Conservation (phyloP, 2,888 invertebrate species). For the Tetragonisca angustula region DNA sequence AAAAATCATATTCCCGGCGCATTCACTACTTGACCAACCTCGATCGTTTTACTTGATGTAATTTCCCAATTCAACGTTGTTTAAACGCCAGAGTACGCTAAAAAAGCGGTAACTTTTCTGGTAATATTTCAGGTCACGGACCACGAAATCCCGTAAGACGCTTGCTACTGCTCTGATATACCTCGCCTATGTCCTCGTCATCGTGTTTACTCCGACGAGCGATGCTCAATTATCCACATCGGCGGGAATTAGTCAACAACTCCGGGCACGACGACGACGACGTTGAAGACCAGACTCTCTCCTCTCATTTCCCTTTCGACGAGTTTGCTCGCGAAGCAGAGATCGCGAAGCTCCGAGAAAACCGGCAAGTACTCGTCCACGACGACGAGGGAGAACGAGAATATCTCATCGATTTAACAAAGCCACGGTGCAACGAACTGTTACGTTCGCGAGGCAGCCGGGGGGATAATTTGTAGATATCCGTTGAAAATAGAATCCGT, state of each 20-base stretch:
- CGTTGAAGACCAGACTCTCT: neutral
- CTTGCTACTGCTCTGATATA: too few relatives aligned
- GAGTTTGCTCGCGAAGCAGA: conserved; percentile 57
- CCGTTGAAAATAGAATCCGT: conserved; percentile 38
- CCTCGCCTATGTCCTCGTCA: neutral
- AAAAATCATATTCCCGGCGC: too few relatives aligned
- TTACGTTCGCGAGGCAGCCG: conserved; percentile 8
- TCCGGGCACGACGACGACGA: neutral
- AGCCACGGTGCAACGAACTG: conserved; percentile 67
- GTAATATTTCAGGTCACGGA: too few relatives aligned
- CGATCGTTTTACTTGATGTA: too few relatives aligned
- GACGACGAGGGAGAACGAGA: conserved; percentile 24
- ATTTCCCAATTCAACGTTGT: too few relatives aligned
- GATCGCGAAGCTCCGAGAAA: conserved; percentile 29
- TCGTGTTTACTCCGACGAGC: conserved; percentile 50
- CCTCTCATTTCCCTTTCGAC: neutral
- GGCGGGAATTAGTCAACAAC: conserved; percentile 56
- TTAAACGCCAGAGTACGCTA: too few relatives aligned
- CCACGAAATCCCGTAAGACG: too few relatives aligned
- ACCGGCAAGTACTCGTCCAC: conserved; percentile 27
- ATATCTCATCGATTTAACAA: conserved; percentile 60
- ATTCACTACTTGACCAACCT: too few relatives aligned
- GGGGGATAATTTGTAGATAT: conserved; percentile 38
- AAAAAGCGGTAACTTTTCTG: too few relatives aligned
- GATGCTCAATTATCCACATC: conserved; percentile 64